Conservation (phyloP, 2,888 invertebrate species). For the Parthenolecanium corni region DNA sequence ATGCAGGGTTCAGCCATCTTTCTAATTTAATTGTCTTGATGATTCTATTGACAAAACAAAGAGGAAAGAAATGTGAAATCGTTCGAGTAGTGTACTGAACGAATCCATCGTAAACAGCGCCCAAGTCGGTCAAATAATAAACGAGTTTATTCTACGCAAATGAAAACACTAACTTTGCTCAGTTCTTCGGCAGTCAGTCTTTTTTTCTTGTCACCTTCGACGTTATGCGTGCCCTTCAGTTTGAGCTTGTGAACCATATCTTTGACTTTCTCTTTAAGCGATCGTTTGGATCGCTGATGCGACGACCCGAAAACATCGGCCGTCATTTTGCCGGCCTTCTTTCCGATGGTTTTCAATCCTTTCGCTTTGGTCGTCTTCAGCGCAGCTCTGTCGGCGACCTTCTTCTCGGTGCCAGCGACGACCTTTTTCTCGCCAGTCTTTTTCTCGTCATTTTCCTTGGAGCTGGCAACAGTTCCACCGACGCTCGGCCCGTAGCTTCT, state of each 20-base stretch:
- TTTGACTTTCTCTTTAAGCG: conserved; percentile 34
- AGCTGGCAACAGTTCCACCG: no score
- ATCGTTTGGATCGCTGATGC: conserved; percentile 28
- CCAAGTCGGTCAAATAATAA: not conserved
- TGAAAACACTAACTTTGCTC: conserved; percentile 30
- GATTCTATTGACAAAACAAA: no score
- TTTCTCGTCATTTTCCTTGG: no score
- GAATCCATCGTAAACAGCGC: no score
- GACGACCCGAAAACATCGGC: no score
- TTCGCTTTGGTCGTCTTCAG: conserved; percentile 9
- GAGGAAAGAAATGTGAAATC: no score
- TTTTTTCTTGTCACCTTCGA: conserved; percentile 31
- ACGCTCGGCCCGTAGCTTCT: no score
- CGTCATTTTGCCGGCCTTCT: not conserved
- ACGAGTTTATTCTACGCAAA: not conserved
- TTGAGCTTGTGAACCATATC: conserved; percentile 33
- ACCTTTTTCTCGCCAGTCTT: no score
- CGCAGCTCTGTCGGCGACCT: conserved; percentile 11
- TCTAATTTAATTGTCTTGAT: no score
- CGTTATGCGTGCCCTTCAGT: conserved; percentile 29
- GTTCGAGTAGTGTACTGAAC: no score
- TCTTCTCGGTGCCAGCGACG: not conserved
- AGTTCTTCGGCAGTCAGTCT: conserved; percentile 29
- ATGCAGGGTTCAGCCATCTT: no score
- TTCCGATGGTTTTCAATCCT: conserved; percentile 23